These are phyloP conservation scores for Neoaliturus tenellus DNA, from an alignment of 2,888 invertebrate species.

Conservation along the genomic window DNA sequence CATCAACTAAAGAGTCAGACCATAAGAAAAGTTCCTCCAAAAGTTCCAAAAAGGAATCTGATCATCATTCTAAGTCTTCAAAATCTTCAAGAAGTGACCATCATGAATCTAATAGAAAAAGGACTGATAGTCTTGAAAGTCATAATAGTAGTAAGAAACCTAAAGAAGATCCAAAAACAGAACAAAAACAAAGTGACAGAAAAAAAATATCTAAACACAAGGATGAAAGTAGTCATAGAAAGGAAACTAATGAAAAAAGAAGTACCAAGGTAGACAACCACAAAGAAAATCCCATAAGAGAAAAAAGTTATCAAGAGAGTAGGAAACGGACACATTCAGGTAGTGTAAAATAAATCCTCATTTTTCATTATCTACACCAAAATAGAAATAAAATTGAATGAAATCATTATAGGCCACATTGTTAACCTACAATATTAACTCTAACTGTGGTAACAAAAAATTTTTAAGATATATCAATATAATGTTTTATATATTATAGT, in stretches of 20 bases:
- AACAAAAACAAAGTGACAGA: not conserved
- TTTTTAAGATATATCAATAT: too few species aligned
- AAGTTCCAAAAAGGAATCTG: slow-evolving; percentile 4
- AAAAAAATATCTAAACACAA: not conserved
- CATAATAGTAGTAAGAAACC: slow-evolving; percentile 7
- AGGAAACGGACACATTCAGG: not conserved
- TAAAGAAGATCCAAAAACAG: not conserved
- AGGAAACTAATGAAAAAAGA: not conserved
- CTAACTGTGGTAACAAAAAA: too few species aligned
- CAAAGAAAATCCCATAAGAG: not conserved
- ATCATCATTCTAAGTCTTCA: slow-evolving; percentile 24
- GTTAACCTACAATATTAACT: too few species aligned
- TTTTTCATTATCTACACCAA: too few species aligned
- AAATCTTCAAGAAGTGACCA: not conserved
- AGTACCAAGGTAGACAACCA: not conserved
- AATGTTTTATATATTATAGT: too few species aligned
- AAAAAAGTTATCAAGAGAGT: not conserved
- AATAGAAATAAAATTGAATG: too few species aligned
- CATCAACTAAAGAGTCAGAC: slow-evolving; percentile 4
- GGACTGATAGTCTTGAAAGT: not conserved
- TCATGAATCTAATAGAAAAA: not conserved
- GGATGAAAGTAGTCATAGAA: slow-evolving; percentile 15
- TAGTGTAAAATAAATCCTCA: too few species aligned
- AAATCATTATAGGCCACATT: too few species aligned
- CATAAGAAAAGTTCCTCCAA: not conserved